Evolutionary conservation across 2,113 vertebrate genomes (phyloP).

Genomic region (Emydocephalus ijimae): DNA sequence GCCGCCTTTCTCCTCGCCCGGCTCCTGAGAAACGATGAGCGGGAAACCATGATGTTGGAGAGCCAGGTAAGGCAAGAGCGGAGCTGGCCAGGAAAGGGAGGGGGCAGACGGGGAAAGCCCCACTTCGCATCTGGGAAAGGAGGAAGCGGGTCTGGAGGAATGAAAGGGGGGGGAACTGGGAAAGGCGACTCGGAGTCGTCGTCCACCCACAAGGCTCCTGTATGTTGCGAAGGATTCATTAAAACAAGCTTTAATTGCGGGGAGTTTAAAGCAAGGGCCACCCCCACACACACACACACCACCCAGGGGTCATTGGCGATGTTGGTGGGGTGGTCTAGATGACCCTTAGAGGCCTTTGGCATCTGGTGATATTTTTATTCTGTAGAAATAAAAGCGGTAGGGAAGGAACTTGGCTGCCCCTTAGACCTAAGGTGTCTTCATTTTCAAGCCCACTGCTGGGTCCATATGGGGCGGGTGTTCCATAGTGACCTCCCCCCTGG

Average conservation of each 20-base stretch:
- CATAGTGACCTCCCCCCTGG: neutral
- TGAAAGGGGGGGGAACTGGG: neutral
- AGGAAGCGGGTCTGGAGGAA: no score
- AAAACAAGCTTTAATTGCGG: neutral
- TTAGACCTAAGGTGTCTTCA: neutral
- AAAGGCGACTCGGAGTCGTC: no score
- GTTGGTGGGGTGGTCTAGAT: neutral
- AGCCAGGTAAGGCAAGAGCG: constrained; percentile 47
- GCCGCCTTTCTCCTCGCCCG: neutral
- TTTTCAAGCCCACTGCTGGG: neutral
- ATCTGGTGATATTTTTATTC: neutral
- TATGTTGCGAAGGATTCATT: neutral
- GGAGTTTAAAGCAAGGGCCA: neutral
- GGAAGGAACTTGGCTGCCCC: neutral
- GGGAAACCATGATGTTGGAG: constrained; percentile 57
- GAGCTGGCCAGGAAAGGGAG: neutral
- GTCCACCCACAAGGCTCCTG: no score
- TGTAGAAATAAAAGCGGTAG: neutral
- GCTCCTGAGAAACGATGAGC: constrained; percentile 34
- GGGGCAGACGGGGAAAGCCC: neutral
- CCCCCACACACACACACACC: accelerated
- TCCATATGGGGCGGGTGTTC: neutral
- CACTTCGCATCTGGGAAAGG: no score
- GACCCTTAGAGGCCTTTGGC: neutral
- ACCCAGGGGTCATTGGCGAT: neutral